Evolutionary conservation across 2,113 vertebrate genomes (phyloP).

Genomic region (Zootoca vivipara): DNA sequence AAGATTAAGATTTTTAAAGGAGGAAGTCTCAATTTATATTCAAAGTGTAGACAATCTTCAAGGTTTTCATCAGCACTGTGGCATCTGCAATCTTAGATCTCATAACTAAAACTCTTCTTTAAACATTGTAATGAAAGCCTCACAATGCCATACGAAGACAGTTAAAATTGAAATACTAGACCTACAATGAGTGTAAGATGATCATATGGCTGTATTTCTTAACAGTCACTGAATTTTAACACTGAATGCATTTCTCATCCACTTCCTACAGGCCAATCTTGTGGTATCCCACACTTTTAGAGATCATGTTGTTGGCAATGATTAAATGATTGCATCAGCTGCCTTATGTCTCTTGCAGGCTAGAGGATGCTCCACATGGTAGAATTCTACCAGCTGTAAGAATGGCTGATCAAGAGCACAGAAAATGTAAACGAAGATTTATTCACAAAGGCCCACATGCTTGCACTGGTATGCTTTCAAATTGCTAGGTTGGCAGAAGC

Average conservation of each 20-base stretch:
- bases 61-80: constrained; percentile 28
- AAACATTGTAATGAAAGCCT: constrained; percentile 47
- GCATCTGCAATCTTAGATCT: constrained; percentile 22
- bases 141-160: constrained; percentile 63
- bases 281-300: constrained; percentile 33
- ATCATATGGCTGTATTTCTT: constrained; percentile 70
- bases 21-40: constrained; percentile 7
- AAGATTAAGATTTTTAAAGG: neutral
- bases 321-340: neutral
- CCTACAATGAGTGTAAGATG: constrained; percentile 60
- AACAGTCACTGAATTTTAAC: constrained; percentile 52
- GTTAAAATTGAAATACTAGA: constrained; percentile 65
- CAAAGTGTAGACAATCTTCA: constrained; percentile 28
- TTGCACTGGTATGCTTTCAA: too few species aligned
- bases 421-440: neutral
- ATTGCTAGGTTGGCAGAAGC: too few species aligned
- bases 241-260: constrained; percentile 66
- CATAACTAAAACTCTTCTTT: constrained; percentile 42
- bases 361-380: neutral
- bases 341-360: constrained; percentile 9
- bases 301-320: constrained; percentile 25
- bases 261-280: constrained; percentile 53
- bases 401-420: neutral
- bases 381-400: neutral
- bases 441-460: neutral